Conservation (phyloP, 2,797 vertebrate genomes). For the Enteromius afrohamiltoni region DNA sequence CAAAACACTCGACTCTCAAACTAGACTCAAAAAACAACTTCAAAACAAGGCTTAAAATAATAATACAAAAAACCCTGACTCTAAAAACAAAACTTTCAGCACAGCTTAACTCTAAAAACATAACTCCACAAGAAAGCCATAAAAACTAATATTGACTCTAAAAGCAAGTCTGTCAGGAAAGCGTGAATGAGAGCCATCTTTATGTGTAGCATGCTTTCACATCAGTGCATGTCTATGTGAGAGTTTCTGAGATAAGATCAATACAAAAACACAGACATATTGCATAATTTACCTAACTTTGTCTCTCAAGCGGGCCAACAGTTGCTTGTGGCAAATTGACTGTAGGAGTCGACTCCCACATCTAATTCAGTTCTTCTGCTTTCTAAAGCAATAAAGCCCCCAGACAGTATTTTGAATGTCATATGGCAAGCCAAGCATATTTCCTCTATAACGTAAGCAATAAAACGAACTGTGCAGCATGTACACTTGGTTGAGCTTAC, state of each 20-base stretch:
- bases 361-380: conserved; percentile 12
- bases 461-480: not conserved
- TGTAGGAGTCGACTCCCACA: not conserved
- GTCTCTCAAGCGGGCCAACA: conserved; percentile 1
- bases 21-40: not conserved
- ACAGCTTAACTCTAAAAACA: not conserved
- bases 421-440: conserved; percentile 5
- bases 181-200: conserved; percentile 5
- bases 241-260: not conserved
- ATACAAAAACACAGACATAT: conserved; percentile 11
- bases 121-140: not conserved
- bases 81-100: not conserved
- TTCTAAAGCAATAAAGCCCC: conserved; percentile 22
- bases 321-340: not conserved
- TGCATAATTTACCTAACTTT: not conserved
- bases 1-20: not conserved
- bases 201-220: not conserved
- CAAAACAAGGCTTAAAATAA: not conserved
- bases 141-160: conserved; percentile 1
- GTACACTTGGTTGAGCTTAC: not conserved
- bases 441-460: not conserved
- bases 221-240: not conserved
- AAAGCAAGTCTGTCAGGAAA: conserved; percentile 21
- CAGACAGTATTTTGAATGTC: not conserved
- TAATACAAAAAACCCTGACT: not conserved